A percentile compares a stretch with the other conserved stretches of the same genome.
Evolutionary conservation across 2,888 invertebrate genomes (phyloP).

Genomic region (Idaea straminata): DNA sequence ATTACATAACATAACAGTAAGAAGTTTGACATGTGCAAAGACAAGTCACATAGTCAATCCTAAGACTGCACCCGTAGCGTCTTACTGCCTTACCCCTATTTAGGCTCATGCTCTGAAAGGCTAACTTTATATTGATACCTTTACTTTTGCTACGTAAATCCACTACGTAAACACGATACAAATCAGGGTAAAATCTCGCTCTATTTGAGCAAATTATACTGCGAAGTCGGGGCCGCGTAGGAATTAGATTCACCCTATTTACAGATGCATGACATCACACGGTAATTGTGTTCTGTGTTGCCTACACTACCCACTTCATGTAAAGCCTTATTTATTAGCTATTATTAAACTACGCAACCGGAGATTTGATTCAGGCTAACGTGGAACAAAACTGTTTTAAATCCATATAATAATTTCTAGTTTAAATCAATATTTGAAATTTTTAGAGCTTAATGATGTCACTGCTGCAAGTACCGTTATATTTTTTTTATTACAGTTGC

Average conservation of each 20-base stretch:
- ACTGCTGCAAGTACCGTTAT: no score
- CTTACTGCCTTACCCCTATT: no score
- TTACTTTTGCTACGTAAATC: background rate
- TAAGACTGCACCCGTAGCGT: no score
- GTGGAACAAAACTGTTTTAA: background rate
- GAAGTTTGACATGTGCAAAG: no score
- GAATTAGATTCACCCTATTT: constrained; percentile 13
- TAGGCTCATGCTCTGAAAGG: no score
- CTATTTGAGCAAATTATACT: constrained; percentile 14
- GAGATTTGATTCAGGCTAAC: background rate
- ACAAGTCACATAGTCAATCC: no score
- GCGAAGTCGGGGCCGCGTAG: constrained; percentile 5
- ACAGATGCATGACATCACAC: constrained; percentile 17
- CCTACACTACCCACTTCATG: background rate
- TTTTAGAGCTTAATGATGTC: no score
- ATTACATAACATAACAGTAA: no score
- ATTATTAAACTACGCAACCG: constrained; percentile 1
- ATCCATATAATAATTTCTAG: no score
- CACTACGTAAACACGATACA: constrained; percentile 3
- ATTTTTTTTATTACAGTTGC: no score
- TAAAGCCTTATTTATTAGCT: background rate
- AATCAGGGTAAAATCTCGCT: constrained; percentile 10
- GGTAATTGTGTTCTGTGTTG: constrained; percentile 15
- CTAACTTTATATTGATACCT: constrained; percentile 1
- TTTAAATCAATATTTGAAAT: no score